Evolutionary conservation across 1,140 invertebrate genomes (phyloP), one percentile per base, ranked within the genome.

Genomic region (Coboldia fuscipes): DNA sequence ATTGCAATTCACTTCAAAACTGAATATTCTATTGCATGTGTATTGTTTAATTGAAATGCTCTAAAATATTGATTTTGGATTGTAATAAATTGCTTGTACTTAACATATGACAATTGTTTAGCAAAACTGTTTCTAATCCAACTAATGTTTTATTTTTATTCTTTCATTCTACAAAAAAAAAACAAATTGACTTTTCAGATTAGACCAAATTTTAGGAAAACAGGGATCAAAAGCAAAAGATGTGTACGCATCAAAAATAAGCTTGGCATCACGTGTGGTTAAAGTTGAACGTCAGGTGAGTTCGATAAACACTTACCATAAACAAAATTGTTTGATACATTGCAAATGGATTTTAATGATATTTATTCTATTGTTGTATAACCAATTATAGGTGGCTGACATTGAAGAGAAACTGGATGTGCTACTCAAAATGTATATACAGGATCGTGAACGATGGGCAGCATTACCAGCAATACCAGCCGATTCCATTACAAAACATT

Each of bases 131-230:
- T n/a, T n/a, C n/a, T n/a, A n/a, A n/a, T n/a, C n/a, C n/a, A 23
- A 27, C 24, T 27, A 27, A 27, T 27, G 22, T 5, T 23, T 5
- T 23, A 7, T 23, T 12, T 12, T 27, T 10, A n/a, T 14, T 27
- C 24, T 27, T 27, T 27, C 24, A 4, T 19, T 32, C 5, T 32
- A 8, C 16, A 16, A 30, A 15, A 23, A 12, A n/a, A 4, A 33
- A 7, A 33, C 17, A 4, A 31, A 31, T 16, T 23, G 18, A 33
- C 9, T 31, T 56, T 51, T 37, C 60, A 88, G 85, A 59, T 66
- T 93, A 58, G 89, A 94, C 62, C 77, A 84, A 63, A 92, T 94
- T 55, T 68, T 93, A 41, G 89, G 88, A 37, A 86, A 88, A 60
- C 76, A 81, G 61, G 85, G 84, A 43, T 85, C 81, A 20, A 89